These are phyloP conservation scores for Zapornia atra DNA, from an alignment of 2,113 vertebrate species.

Conservation along the genomic window DNA sequence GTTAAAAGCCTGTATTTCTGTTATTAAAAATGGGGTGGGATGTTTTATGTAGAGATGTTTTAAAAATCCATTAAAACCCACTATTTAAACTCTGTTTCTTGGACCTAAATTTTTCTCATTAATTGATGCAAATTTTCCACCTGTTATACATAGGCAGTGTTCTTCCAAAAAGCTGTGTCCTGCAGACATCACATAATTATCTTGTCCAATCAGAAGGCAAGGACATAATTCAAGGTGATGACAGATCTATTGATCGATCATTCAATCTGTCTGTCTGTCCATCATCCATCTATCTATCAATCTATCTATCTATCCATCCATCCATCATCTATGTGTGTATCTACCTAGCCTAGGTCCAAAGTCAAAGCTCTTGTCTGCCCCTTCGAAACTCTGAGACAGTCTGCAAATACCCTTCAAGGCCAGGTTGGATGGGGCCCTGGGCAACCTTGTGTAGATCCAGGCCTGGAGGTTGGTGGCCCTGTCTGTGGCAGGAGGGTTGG, in stretches of 20 bases:
- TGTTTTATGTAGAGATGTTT: neutral
- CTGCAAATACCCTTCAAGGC: neutral
- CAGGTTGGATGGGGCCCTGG: too few relatives aligned
- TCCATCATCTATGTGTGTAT: too few relatives aligned
- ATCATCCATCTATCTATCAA: too few relatives aligned
- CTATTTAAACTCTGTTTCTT: neutral
- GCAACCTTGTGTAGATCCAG: too few relatives aligned
- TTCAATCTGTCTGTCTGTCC: too few relatives aligned
- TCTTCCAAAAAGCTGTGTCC: neutral
- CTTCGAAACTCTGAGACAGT: neutral
- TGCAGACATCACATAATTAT: neutral
- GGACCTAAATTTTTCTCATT: neutral
- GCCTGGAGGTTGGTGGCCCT: too few relatives aligned
- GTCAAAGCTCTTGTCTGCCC: neutral
- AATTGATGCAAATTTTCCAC: neutral
- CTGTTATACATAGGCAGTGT: neutral
- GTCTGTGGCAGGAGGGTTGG: too few relatives aligned
- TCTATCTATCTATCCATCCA: too few relatives aligned
- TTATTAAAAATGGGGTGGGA: neutral
- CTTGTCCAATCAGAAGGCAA: neutral
- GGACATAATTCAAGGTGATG: neutral
- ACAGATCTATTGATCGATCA: too few relatives aligned
- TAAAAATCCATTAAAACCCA: neutral
- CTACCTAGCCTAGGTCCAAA: neutral
- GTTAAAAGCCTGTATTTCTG: neutral